Evolutionary conservation across 2,888 invertebrate species (phyloP).

Genomic region (Galeopsomyia nigrocyanea): DNA sequence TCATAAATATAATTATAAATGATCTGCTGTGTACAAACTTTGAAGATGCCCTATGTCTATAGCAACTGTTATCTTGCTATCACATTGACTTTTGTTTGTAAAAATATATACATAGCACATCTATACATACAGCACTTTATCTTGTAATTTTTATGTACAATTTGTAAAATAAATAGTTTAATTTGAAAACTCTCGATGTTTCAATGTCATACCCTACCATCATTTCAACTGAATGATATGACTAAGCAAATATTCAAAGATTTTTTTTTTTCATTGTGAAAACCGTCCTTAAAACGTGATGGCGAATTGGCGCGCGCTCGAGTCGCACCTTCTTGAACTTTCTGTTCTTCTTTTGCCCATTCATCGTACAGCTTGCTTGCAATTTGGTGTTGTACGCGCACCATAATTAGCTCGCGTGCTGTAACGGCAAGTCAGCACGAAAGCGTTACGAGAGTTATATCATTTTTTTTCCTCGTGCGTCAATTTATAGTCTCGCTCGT

Average conservation of each 20-base stretch:
- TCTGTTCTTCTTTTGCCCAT: neutral
- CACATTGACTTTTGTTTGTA: conserved; percentile 37
- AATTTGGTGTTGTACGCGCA: neutral
- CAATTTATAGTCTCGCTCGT: no score
- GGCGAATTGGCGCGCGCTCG: neutral
- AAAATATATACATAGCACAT: conserved; percentile 38
- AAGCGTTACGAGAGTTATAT: conserved; percentile 24
- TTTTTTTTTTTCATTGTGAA: neutral
- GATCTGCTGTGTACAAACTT: conserved; percentile 21
- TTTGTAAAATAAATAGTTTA: conserved; percentile 15
- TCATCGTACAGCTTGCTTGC: conserved; percentile 13
- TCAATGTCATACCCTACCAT: no score
- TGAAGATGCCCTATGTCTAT: conserved; percentile 7
- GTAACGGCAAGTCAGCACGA: no score
- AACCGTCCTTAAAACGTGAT: conserved; percentile 6
- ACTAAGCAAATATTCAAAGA: no score
- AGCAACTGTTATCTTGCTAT: conserved; percentile 22
- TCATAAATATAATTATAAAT: conserved; percentile 19
- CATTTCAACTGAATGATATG: no score
- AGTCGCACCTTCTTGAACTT: neutral
- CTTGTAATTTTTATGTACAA: conserved; percentile 21
- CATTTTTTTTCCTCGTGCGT: conserved; percentile 10
- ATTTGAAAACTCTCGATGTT: neutral
- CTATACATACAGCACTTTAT: neutral
- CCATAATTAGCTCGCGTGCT: conserved; percentile 20